Evolutionary conservation across 37 sponge, comb jelly and placozoan species (phyloP), one percentile per base, ranked within the genome.

Genomic region (Crambe crambe): DNA sequence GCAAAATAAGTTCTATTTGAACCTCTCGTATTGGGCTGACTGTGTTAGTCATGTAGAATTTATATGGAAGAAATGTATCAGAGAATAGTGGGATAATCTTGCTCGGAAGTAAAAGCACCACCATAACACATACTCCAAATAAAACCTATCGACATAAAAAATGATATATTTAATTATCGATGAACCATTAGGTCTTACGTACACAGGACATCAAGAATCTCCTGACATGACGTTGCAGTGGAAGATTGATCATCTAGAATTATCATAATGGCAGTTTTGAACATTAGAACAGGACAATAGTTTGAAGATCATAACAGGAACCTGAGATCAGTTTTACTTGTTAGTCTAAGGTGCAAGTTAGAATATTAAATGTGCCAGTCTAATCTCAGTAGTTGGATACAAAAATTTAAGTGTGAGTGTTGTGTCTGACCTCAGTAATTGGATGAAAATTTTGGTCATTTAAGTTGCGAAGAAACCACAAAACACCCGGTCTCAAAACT

Each of bases 381-480:
- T n/a, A n/a, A n/a, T n/a, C n/a, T 60, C 17, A 20, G 23, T 9
- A 21, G 27, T 20, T 21, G 17, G 17, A 20, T 60, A 25, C 17
- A 60, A 25, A 60, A 60, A 60, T 5, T n/a, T 60, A 60, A 60
- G 6, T 68, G 38, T 36, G 70, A 37, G 30, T n/a, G n/a, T 23
- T 30, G 26, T n/a, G 15, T 23, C 56, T 47, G 6, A 87, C 94
- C 89, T 95, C 95, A 58, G 91, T 85, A 17, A 97, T 86, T 39
- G 97, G 97, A 62, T 97, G 95, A 39, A 97, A 97, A 86, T 97
- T 91, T 30, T 95, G 95, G 68, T 97, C 97, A 60, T 94, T 97
- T 66, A 97, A 85, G 58, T 97, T 97, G 26, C 95, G 57, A 18
- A 97, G 80, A 76, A 97, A 97, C 97, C 97, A 97, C 60, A 97